phyloP scores from a whole-genome alignment of 2,888 invertebrate species.

The Phania funesta region DNA sequence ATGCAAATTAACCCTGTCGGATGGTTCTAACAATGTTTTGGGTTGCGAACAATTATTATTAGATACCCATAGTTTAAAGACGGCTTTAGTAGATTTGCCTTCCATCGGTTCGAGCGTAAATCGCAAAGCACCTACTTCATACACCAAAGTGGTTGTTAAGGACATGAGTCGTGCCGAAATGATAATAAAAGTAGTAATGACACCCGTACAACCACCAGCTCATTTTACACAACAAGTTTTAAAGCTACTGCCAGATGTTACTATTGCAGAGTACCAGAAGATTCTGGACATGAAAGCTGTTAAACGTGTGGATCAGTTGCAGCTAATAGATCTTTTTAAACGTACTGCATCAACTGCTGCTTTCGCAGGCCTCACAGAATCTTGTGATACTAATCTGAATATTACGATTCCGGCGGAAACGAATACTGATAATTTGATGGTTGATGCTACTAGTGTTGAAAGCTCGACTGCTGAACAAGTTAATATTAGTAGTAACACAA shows the following conservation, averaged over 20 bases:
- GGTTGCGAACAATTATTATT: conserved; percentile 97
- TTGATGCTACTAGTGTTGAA: conserved; percentile 51
- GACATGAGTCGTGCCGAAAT: conserved; percentile 99
- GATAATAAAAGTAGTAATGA: conserved; percentile 99
- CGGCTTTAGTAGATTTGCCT: conserved; percentile 95
- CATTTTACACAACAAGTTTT: conserved; percentile 94
- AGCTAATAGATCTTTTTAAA: conserved; percentile 83
- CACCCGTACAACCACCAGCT: conserved; percentile 88
- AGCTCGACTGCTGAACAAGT: conserved; percentile 10
- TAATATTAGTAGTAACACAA: background rate
- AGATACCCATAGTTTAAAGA: conserved; percentile 96
- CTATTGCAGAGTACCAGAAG: conserved; percentile 94
- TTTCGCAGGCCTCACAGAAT: conserved; percentile 64
- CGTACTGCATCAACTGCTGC: conserved; percentile 77
- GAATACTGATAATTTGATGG: conserved; percentile 48
- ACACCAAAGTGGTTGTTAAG: conserved; percentile 86
- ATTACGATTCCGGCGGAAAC: conserved; percentile 10
- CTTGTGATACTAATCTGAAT: conserved; percentile 36
- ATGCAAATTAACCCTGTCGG: conserved; percentile 87
- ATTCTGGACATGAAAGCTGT: conserved; percentile 96
- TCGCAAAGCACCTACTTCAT: conserved; percentile 93
- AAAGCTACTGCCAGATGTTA: conserved; percentile 93
- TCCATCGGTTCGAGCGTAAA: conserved; percentile 94
- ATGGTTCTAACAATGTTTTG: conserved; percentile 81
- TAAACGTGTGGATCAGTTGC: conserved; percentile 83